These are phyloP conservation scores for Ivindomyrus marchei DNA, from an alignment of 2,113 vertebrate species.

Conservation along the genomic window DNA sequence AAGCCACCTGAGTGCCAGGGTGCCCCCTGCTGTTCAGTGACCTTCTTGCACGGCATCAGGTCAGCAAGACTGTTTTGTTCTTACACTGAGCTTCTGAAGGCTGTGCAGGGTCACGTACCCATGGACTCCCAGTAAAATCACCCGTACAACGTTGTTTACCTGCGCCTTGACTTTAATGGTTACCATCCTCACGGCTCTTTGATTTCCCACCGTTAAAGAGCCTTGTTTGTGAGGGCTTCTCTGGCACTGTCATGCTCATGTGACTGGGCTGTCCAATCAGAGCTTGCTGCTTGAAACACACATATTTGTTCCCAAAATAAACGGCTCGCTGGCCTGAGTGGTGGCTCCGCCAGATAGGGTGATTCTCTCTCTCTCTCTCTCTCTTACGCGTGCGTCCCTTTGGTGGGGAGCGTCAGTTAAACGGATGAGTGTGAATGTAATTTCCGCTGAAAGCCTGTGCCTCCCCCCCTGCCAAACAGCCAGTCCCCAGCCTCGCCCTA, in stretches of 20 bases:
- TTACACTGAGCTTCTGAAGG: background rate
- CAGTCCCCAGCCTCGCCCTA: background rate
- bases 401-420: background rate
- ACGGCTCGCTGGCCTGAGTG: background rate
- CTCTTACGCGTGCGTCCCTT: background rate
- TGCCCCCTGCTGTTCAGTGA: background rate
- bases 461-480: background rate
- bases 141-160: background rate
- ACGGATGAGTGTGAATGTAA: background rate
- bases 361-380: background rate
- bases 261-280: background rate
- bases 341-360: background rate
- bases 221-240: background rate
- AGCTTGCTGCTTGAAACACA: background rate
- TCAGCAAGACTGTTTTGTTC: background rate
- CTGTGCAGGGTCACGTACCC: background rate
- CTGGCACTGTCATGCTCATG: background rate
- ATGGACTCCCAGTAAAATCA: background rate
- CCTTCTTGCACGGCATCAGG: background rate
- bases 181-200: background rate
- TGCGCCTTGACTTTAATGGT: background rate
- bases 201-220: background rate
- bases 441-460: background rate
- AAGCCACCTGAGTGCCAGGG: background rate
- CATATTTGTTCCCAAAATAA: background rate